Conservation (phyloP, 2,797 vertebrate species). For the Anniella stebbinsi region DNA sequence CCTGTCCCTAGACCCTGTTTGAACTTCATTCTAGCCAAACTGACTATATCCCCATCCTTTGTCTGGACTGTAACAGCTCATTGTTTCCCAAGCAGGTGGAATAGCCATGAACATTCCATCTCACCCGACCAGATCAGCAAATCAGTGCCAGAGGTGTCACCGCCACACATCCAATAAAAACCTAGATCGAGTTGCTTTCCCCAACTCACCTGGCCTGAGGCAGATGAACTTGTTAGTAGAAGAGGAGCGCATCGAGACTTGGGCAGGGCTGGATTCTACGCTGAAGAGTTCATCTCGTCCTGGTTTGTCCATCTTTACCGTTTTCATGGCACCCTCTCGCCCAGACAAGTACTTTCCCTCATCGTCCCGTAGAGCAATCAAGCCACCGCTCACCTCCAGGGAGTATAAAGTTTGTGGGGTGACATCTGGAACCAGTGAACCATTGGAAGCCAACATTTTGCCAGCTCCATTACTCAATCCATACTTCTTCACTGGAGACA, state of each 20-base stretch:
- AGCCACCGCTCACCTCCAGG: conserved; percentile 42
- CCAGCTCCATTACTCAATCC: conserved; percentile 42
- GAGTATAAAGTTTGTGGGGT: conserved; percentile 35
- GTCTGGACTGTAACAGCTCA: not conserved
- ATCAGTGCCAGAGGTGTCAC: not conserved
- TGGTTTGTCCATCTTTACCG: conserved; percentile 51
- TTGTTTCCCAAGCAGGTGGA: not conserved
- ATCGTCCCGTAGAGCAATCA: conserved; percentile 43
- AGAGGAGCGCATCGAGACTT: conserved; percentile 42
- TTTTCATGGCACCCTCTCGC: conserved; percentile 37
- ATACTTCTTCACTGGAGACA: conserved; percentile 49
- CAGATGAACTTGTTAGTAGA: conserved; percentile 38
- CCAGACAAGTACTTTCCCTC: conserved; percentile 49
- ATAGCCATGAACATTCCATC: not conserved
- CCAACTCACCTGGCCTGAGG: conserved; percentile 38
- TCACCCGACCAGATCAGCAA: not conserved
- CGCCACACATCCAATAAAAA: not conserved
- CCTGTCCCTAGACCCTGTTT: not conserved
- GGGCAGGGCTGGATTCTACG: conserved; percentile 43
- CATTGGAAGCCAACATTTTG: conserved; percentile 44
- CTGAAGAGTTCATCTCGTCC: conserved; percentile 52
- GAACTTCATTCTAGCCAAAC: not conserved
- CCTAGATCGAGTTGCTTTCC: not conserved
- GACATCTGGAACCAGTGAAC: conserved; percentile 17
- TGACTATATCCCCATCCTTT: not conserved